These are phyloP conservation scores for Rhinophrynus dorsalis DNA, from an alignment of 2,797 vertebrate species.

Conservation along the genomic window DNA sequence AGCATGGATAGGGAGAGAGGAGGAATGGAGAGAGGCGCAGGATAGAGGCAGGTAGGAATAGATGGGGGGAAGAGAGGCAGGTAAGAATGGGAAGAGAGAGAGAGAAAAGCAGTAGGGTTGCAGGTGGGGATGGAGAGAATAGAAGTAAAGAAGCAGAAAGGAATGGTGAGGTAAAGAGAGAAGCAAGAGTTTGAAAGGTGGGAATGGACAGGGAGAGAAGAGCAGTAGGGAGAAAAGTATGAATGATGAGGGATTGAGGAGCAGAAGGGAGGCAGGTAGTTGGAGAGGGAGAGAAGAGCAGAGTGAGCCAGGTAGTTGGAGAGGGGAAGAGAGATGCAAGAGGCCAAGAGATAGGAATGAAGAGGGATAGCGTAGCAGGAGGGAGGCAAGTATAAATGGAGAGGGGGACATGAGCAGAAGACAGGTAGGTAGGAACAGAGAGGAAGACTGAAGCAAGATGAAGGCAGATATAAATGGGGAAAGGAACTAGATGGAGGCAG, in stretches of 20 bases:
- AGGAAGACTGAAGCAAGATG: background rate
- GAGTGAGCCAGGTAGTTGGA: too few relatives aligned
- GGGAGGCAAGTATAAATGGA: background rate
- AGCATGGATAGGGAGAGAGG: background rate
- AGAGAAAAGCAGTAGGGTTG: background rate
- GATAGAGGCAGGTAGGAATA: background rate
- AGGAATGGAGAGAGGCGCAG: constrained; percentile 14
- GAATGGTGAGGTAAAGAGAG: background rate
- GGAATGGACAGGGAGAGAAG: background rate
- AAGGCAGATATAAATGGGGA: too few relatives aligned
- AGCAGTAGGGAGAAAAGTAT: too few relatives aligned
- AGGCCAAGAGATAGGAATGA: background rate
- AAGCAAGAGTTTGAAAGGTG: too few relatives aligned
- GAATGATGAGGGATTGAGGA: too few relatives aligned
- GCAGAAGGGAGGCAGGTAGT: too few relatives aligned
- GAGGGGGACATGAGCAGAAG: background rate
- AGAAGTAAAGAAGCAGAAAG: background rate
- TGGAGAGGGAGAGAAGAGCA: background rate
- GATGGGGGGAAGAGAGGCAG: background rate
- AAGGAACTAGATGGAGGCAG: background rate
- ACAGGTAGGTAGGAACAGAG: background rate
- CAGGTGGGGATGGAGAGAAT: background rate
- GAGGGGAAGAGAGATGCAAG: background rate
- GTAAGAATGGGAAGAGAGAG: background rate
- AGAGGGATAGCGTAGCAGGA: too few relatives aligned